Evolutionary conservation across 1,140 invertebrate genomes (phyloP).

Genomic region (Ericerus pela): DNA sequence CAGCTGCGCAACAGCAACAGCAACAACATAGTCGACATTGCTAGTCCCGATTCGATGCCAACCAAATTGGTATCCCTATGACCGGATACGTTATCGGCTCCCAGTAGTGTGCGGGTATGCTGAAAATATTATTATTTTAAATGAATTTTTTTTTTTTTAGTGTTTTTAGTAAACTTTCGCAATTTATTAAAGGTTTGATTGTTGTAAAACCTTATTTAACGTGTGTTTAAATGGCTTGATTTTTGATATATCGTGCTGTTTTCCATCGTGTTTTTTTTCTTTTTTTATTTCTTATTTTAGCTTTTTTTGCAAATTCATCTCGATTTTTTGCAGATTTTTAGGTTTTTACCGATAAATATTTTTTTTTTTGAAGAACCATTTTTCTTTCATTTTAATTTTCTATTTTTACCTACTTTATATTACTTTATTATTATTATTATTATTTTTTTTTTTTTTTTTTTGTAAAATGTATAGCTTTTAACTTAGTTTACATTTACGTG

Average conservation of each 20-base stretch:
- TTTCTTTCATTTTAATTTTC: not conserved
- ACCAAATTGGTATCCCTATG: not conserved
- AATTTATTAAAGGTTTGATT: not conserved
- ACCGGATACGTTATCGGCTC: not conserved
- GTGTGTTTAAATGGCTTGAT: not conserved
- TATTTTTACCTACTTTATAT: not conserved
- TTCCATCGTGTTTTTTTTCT: not conserved
- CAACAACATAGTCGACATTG: not conserved
- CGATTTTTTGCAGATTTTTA: too few relatives aligned
- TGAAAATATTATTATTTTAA: not conserved
- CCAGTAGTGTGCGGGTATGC: not conserved
- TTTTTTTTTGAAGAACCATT: not conserved
- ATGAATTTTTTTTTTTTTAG: not conserved
- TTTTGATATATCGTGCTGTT: not conserved
- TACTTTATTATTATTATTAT: not conserved
- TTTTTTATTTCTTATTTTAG: not conserved
- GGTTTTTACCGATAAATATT: not conserved
- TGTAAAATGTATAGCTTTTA: not conserved
- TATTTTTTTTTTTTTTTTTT: slow-evolving; percentile 6
- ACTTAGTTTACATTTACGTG: not conserved
- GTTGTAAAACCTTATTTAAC: not conserved
- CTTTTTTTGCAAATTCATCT: too few relatives aligned
- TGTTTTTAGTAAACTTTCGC: not conserved
- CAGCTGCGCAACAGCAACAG: not conserved
- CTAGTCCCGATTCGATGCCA: not conserved